phyloP scores from a whole-genome alignment of 2,888 invertebrate species.

The Leptarthrus brevirostris region DNA sequence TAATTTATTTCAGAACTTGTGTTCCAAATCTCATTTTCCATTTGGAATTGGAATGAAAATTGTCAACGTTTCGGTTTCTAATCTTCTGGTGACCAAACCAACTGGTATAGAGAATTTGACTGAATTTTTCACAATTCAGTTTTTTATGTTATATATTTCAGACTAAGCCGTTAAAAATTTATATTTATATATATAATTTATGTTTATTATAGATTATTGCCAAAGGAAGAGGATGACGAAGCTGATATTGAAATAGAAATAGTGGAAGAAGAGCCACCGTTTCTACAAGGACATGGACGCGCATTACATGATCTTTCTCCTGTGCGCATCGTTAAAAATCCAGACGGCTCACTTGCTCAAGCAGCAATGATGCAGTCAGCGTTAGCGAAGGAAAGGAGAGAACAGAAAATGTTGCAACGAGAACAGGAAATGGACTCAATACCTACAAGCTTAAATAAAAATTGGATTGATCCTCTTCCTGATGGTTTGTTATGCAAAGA shows the following conservation, averaged over 20 bases:
- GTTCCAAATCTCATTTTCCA: too few species aligned
- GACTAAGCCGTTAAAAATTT: too few species aligned
- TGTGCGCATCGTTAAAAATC: slow-evolving; percentile 96
- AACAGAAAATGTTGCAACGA: slow-evolving; percentile 94
- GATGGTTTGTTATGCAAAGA: slow-evolving; percentile 69
- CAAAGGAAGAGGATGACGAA: slow-evolving; percentile 92
- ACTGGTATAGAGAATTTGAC: too few species aligned
- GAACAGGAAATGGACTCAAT: slow-evolving; percentile 91
- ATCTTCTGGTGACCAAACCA: too few species aligned
- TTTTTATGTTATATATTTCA: too few species aligned
- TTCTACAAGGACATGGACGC: slow-evolving; percentile 92
- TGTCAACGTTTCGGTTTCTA: too few species aligned
- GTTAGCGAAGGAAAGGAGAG: slow-evolving; percentile 94
- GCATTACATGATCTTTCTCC: slow-evolving; percentile 93
- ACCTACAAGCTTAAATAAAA: slow-evolving; percentile 86
- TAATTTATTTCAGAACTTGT: too few species aligned
- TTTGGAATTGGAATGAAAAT: too few species aligned
- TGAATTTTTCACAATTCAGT: too few species aligned
- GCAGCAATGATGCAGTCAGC: slow-evolving; percentile 99
- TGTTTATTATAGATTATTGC: slow-evolving; percentile 72
- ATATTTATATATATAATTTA: too few species aligned
- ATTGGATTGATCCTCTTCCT: slow-evolving; percentile 97
- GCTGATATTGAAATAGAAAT: slow-evolving; percentile 98
- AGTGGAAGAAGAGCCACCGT: slow-evolving; percentile 98
- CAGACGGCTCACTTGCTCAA: slow-evolving; percentile 98